Evolutionary conservation across 2,797 vertebrate genomes (phyloP).

Genomic region (Phataginus tricuspis): DNA sequence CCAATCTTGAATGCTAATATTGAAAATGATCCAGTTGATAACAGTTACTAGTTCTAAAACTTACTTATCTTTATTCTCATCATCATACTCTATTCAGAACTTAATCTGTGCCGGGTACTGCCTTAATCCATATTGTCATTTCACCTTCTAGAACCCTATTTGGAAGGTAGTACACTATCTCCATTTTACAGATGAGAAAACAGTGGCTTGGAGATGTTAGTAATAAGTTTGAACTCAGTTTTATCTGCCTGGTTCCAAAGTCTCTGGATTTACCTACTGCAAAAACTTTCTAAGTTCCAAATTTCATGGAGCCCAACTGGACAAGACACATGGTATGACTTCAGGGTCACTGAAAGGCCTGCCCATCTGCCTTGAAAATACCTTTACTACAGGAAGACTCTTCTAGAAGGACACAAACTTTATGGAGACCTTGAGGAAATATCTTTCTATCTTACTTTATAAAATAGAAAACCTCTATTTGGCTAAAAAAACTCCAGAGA

Average conservation of each 20-base stretch:
- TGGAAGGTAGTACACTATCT: background rate
- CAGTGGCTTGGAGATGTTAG: background rate
- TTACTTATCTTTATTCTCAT: background rate
- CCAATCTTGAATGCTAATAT: background rate
- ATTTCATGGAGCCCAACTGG: background rate
- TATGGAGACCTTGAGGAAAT: background rate
- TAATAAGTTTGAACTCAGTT: background rate
- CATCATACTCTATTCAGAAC: background rate
- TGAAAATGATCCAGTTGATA: conserved; percentile 4
- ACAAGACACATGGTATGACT: conserved; percentile 3
- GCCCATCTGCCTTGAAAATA: background rate
- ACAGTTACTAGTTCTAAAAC: conserved; percentile 16
- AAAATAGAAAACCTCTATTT: background rate
- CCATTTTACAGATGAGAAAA: background rate
- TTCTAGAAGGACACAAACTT: background rate
- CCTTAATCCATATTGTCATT: background rate
- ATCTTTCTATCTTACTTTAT: background rate
- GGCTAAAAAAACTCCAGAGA: background rate
- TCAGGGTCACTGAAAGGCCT: background rate
- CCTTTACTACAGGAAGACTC: background rate
- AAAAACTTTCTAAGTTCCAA: background rate
- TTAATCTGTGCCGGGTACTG: background rate
- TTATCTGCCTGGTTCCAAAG: background rate
- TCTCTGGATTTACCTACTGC: background rate
- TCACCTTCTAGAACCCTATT: background rate